Evolutionary conservation across 2,113 vertebrate genomes (phyloP).

Genomic region (Opisthocomus hoazin): DNA sequence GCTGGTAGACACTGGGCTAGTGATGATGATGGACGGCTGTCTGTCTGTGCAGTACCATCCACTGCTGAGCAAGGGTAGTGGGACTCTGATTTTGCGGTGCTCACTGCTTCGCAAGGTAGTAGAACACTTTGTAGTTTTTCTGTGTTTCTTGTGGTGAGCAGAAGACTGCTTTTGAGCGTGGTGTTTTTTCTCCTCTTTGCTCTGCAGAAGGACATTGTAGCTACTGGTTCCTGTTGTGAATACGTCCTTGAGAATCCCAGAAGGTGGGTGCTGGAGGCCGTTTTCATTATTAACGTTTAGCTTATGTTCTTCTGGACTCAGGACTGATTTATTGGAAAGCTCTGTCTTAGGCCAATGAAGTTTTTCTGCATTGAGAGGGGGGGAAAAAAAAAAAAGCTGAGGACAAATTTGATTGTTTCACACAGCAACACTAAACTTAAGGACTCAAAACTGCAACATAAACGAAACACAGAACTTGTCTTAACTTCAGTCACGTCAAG

Average conservation of each 20-base stretch:
- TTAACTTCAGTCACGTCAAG: neutral
- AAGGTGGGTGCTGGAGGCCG: slow-evolving; percentile 67
- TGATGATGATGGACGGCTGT: slow-evolving; percentile 45
- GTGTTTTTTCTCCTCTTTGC: slow-evolving; percentile 76
- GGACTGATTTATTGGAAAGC: slow-evolving; percentile 81
- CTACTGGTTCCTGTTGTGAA: slow-evolving; percentile 83
- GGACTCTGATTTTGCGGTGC: neutral
- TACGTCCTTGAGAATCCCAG: slow-evolving; percentile 79
- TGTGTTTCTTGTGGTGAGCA: slow-evolving; percentile 46
- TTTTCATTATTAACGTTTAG: slow-evolving; percentile 68
- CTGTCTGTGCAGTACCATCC: slow-evolving; percentile 43
- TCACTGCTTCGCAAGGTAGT: slow-evolving; percentile 21
- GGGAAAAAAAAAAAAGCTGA: accelerated
- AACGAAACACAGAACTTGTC: neutral
- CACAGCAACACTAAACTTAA: neutral
- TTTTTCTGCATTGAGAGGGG: slow-evolving; percentile 73
- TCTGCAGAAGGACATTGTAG: slow-evolving; percentile 83
- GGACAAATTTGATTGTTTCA: neutral
- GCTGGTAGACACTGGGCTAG: slow-evolving; percentile 1
- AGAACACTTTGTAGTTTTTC: slow-evolving; percentile 37
- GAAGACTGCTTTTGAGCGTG: slow-evolving; percentile 47
- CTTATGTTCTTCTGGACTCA: slow-evolving; percentile 70
- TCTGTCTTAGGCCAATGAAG: slow-evolving; percentile 89
- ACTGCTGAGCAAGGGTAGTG: neutral
- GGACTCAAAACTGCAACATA: neutral